A percentile compares a stretch with the other conserved stretches of the same genome.
Conservation (phyloP, 2,113 vertebrate species). For the Amblyornis subalaris region DNA sequence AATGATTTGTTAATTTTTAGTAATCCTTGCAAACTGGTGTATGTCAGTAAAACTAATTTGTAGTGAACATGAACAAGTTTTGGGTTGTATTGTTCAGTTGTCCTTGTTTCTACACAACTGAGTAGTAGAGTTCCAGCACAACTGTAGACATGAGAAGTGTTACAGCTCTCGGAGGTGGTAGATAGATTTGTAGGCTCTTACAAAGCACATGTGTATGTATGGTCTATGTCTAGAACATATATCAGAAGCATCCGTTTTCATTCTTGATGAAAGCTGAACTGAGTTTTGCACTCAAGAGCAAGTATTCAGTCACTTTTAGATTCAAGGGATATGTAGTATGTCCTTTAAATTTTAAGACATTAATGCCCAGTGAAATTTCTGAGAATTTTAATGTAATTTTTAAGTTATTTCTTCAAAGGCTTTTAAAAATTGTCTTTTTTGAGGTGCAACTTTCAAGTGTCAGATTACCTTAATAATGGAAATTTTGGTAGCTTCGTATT, state of each 20-base stretch:
- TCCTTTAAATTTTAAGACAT: neutral
- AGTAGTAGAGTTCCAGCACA: neutral
- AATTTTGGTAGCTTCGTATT: neutral
- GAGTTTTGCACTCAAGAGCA: neutral
- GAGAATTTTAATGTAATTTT: neutral
- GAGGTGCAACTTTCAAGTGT: neutral
- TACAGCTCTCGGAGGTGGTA: neutral
- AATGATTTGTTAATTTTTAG: neutral
- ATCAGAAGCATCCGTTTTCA: neutral
- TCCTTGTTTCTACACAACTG: neutral
- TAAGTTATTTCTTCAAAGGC: neutral
- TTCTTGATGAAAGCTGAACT: neutral
- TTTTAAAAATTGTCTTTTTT: neutral
- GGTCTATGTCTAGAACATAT: neutral
- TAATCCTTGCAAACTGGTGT: neutral
- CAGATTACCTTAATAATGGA: neutral
- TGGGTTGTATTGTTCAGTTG: neutral
- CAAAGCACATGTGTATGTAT: neutral
- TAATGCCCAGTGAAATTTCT: neutral
- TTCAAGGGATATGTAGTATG: neutral
- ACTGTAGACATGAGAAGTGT: neutral
- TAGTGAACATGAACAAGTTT: neutral
- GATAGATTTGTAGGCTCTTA: neutral
- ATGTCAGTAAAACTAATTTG: neutral
- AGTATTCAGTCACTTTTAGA: neutral